Evolutionary conservation across 2,888 invertebrate genomes (phyloP).

Genomic region (Tanytarsus gracilentus): DNA sequence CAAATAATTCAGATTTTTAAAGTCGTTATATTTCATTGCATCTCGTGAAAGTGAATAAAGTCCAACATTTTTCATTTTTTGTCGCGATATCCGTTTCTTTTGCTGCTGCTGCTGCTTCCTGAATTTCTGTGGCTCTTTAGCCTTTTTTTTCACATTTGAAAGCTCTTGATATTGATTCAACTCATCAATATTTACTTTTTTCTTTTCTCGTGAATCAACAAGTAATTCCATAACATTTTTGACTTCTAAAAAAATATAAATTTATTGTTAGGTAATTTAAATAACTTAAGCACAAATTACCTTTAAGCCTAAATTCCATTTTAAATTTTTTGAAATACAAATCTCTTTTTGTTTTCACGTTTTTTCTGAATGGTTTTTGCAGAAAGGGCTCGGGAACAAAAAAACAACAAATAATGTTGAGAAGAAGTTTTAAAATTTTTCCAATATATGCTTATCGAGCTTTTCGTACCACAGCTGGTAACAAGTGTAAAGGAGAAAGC

Average conservation of each 20-base stretch:
- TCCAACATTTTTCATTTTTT: conserved; percentile 43
- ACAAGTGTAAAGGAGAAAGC: too few species aligned
- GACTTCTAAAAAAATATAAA: conserved; percentile 3
- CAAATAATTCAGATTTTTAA: conserved; percentile 53
- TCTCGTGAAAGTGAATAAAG: conserved; percentile 53
- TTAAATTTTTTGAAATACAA: conserved; percentile 13
- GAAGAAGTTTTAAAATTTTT: not conserved
- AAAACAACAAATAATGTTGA: too few species aligned
- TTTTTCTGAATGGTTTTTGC: too few species aligned
- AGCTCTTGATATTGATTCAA: not conserved
- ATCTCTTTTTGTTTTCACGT: too few species aligned
- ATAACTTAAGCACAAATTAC: not conserved
- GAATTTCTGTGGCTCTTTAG: not conserved
- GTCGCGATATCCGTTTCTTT: conserved; percentile 13
- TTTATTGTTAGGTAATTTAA: not conserved
- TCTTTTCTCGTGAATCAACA: conserved; percentile 17
- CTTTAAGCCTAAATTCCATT: not conserved
- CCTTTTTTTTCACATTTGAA: conserved; percentile 4
- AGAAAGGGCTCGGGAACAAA: too few species aligned
- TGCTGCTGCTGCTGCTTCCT: not conserved
- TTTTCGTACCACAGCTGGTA: not conserved
- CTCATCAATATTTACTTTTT: conserved; percentile 6
- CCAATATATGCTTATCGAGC: not conserved
- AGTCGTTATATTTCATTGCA: conserved; percentile 55
- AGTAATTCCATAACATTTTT: conserved; percentile 16